Base-by-base conservation (phyloP, 2,888 invertebrate species). In the Campaea margaritaria region DNA sequence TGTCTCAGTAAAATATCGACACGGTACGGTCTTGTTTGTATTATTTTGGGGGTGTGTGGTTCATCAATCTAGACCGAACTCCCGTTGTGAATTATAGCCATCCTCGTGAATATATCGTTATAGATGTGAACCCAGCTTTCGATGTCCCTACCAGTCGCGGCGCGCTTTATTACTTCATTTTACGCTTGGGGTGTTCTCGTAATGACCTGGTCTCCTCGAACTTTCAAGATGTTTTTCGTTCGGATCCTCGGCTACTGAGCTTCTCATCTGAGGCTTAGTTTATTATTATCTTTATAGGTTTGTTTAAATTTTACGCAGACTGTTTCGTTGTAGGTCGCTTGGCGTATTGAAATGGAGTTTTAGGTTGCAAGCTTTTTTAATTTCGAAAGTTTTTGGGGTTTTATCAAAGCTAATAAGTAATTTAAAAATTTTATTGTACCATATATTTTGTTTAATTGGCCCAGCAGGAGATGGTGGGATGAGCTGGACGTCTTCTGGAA, bases 131-230 rank as follows among this genome's bases (percentile, higher is more conserved):
- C n/a, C n/a, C n/a, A n/a, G n/a, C n/a, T n/a, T n/a, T 38, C 50
- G 44, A 50, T 39, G 51, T 21, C 2, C 21, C 21, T 57, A 48
- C 45, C 58, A 60, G 49, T 62, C 68, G 58, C 72, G 58, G 65
- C 50, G 61, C 55, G 52, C 65, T 65, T 78, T 79, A 78, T 79
- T 76, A 74, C 78, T 78, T 81, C 73, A 79, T 81, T 81, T 81
- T 79, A 78, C 79, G 80, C 73, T 75, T 64, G 67, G 65, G 59
- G 67, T 69, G 67, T 64, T 72, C 43, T 65, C 38, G 76, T 80
- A 78, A 80, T 76, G 78, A 76, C 72, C 74, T 73, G 63, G 66
- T 62, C 64, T 65, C 68, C 60, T 70, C 64, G 54, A 69, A 76
- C 70, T 64, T 39, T 70, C 64, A 57, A 52, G 58, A 58, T 54